Conservation (phyloP, 1,140 invertebrate species). For the Drosophila sp. region DNA sequence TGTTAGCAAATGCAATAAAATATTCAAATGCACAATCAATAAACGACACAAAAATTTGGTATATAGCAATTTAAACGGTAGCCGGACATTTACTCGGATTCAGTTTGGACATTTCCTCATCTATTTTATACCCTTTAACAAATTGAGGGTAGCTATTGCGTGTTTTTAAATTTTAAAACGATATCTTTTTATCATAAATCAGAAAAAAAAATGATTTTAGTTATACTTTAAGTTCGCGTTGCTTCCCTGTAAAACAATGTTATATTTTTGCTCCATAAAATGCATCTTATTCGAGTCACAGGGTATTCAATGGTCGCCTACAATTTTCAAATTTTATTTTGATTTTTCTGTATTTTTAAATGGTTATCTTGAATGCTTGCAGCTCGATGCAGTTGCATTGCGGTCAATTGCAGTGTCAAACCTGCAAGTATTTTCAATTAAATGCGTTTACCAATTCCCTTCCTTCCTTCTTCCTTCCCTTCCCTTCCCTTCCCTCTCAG, state of each 20-base stretch:
- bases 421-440: constrained; percentile 80
- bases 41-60: constrained; percentile 48
- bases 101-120: constrained; percentile 7
- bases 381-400: constrained; percentile 53
- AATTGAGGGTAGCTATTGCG: too few species aligned
- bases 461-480: too few species aligned
- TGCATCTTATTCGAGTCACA: background rate
- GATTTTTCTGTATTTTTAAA: constrained; percentile 40
- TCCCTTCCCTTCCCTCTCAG: background rate
- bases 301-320: constrained; percentile 4
- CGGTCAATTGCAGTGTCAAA: constrained; percentile 74
- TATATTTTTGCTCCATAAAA: too few species aligned
- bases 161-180: too few species aligned
- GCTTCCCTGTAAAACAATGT: too few species aligned
- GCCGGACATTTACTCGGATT: constrained; percentile 46
- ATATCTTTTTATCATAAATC: too few species aligned
- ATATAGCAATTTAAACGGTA: constrained; percentile 36
- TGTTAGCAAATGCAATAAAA: constrained; percentile 71
- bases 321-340: too few species aligned
- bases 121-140: background rate
- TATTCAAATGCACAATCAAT: constrained; percentile 80
- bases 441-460: constrained; percentile 52
- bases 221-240: too few species aligned
- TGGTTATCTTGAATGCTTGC: constrained; percentile 41
- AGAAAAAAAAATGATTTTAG: too few species aligned